Base-by-base conservation (phyloP, 1,140 invertebrate genomes). In the Cecropterus lyciades region DNA sequence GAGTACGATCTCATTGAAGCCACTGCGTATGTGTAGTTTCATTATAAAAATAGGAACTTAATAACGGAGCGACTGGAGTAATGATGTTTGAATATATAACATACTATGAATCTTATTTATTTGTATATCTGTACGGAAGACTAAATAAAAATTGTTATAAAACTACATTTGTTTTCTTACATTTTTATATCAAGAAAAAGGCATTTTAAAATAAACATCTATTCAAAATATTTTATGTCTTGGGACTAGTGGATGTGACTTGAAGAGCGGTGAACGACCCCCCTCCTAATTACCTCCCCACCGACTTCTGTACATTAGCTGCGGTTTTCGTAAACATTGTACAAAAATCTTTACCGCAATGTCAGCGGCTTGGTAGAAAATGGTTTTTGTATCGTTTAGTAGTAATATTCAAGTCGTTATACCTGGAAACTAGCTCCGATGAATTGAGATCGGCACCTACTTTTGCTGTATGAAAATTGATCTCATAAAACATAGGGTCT, bases 251-350 rank as follows among this genome's bases (percentile, higher is more conserved):
- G 5, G 5, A 24, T 24, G 20, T 56, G 37, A 13, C 20, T 24
- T 16, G 49, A 66, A 71, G 73, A 71, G 59, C 52, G 65, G 65
- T 80, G 75, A 79, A 75, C 68, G 73, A 68, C 65, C 74, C 57
- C 60, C 71, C 75, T 72, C 73, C 71, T 84, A 84, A 87, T 85
- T 84, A 82, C n/a, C n/a, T n/a, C 75, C 67, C 75, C 72, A 57
- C 69, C 51, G 40, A 62, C 70, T 69, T 40, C 46, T 46, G 65
- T 46, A 52, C 57, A 69, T 76, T 67, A 77, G 73, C 64, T 80
- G 80, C 78, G 80, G 78, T 77, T 78, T 81, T 71, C 72, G 70
- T 59, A 52, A 49, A 70, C 72, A 69, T 73, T 67, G 64, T 71
- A 67, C 37, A 69, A 69, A 75, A 75, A 52, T 1, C 16, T 52